Evolutionary conservation across 2,797 vertebrate species (phyloP).

Genomic region (Sebastiscus tertius): DNA sequence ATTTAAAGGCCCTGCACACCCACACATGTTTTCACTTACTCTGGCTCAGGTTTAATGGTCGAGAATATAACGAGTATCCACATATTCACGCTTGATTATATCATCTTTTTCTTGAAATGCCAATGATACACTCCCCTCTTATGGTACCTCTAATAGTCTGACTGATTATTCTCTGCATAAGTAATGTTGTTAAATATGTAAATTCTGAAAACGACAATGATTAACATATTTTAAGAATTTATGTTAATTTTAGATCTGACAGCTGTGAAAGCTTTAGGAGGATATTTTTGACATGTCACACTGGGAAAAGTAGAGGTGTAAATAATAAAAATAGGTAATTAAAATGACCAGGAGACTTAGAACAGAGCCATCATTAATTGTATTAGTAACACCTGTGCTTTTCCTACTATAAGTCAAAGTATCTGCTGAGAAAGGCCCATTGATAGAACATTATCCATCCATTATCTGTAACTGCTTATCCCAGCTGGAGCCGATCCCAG

Average conservation of each 20-base stretch:
- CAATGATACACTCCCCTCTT: neutral
- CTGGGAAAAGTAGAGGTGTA: neutral
- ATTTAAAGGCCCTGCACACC: no score
- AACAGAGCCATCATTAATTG: neutral
- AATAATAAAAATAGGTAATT: neutral
- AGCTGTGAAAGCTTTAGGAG: neutral
- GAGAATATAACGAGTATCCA: no score
- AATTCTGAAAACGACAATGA: neutral
- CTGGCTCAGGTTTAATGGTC: no score
- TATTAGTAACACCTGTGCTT: neutral
- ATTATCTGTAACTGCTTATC: no score
- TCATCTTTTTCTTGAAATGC: neutral
- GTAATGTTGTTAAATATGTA: neutral
- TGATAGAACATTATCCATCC: neutral
- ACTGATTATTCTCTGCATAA: neutral
- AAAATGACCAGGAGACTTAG: neutral
- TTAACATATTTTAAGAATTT: neutral
- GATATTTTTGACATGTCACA: no score
- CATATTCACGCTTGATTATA: no score
- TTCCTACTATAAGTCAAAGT: neutral
- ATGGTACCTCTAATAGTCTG: neutral
- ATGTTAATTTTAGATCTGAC: neutral
- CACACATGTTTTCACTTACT: no score
- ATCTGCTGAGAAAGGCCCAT: neutral
- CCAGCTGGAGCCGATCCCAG: no score